Percentiles rank a stretch among this genome's conserved stretches.
These are phyloP conservation scores for Parnassius orleans DNA, from an alignment of 2,888 invertebrate genomes.

Conservation along the genomic window DNA sequence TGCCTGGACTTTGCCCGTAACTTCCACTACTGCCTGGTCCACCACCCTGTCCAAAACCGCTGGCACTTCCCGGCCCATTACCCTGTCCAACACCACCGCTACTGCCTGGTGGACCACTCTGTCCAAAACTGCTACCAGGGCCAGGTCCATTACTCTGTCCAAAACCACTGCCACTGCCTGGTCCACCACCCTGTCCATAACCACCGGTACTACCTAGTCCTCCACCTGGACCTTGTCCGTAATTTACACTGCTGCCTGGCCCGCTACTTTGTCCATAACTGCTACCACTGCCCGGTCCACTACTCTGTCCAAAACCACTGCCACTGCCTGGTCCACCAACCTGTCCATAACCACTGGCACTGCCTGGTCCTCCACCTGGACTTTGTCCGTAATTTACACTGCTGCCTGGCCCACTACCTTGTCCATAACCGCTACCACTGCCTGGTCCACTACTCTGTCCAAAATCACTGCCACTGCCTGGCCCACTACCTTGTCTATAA, in stretches of 20 bases:
- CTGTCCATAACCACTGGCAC: constrained; percentile 22
- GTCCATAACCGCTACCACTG: background rate
- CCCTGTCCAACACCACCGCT: background rate
- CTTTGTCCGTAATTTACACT: too few species aligned
- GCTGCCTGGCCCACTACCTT: background rate
- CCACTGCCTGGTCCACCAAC: constrained; percentile 22
- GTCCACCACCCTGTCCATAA: constrained; percentile 24
- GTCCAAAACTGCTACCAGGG: constrained; percentile 26
- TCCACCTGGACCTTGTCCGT: background rate
- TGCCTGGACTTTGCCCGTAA: constrained; percentile 28
- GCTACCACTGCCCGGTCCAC: too few species aligned
- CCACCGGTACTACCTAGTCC: constrained; percentile 7
- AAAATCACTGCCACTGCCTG: constrained; percentile 12
- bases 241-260: constrained; percentile 21
- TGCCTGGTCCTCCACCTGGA: constrained; percentile 24
- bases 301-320: too few species aligned
- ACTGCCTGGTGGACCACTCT: constrained; percentile 31
- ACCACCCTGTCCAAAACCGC: background rate
- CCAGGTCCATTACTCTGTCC: too few species aligned
- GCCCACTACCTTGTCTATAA: background rate
- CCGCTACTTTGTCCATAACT: constrained; percentile 32
- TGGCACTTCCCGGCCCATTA: too few species aligned
- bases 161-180: too few species aligned
- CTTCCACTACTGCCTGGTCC: constrained; percentile 7
- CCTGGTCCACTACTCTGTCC: constrained; percentile 12